Conservation (phyloP, 2,113 vertebrate genomes). For the Psittacara wagleri region DNA sequence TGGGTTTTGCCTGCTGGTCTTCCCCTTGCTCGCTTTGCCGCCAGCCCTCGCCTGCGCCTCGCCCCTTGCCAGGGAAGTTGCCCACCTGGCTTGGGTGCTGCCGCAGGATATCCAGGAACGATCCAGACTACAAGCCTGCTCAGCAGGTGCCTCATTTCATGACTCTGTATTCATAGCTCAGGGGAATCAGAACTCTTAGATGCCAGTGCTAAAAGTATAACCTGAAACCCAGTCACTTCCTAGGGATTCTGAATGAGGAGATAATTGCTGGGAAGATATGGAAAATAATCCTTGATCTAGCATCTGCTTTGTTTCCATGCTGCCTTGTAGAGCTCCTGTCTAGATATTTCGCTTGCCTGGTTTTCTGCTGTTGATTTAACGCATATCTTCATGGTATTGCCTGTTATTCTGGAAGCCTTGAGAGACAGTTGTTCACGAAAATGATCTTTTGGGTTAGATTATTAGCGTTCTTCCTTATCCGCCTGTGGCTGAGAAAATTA, state of each 20-base stretch:
- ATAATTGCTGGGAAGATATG: not conserved
- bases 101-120: not conserved
- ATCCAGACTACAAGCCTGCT: not conserved
- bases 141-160: not conserved
- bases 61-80: not conserved
- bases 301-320: not conserved
- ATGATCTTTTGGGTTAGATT: not conserved
- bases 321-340: not conserved
- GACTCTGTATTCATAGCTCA: not conserved
- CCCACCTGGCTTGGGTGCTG: not conserved
- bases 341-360: not conserved
- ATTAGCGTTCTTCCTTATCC: not conserved
- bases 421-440: not conserved
- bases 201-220: not conserved
- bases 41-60: not conserved
- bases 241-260: not conserved
- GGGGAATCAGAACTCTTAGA: not conserved
- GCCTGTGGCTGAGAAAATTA: not conserved
- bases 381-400: not conserved
- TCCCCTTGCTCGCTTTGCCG: not conserved
- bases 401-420: not conserved
- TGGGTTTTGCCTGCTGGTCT: not conserved
- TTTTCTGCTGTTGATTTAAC: conserved; percentile 14
- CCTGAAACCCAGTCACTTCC: not conserved
- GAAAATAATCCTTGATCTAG: not conserved